A percentile compares a stretch with the other conserved stretches of the same genome.
These are phyloP conservation scores for Amorpha juglandis DNA, from an alignment of 2,888 invertebrate genomes.

Conservation along the genomic window DNA sequence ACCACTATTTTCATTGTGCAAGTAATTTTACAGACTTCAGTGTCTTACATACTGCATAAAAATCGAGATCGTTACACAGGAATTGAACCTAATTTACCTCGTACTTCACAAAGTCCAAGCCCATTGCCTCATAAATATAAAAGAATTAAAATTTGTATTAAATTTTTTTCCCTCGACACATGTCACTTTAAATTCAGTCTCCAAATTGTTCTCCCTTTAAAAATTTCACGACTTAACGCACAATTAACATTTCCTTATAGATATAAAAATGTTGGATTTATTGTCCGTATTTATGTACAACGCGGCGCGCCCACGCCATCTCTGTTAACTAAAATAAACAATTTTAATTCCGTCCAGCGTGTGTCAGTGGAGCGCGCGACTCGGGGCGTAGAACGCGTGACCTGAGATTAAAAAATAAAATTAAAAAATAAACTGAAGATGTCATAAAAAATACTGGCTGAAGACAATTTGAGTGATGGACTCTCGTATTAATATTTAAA, in stretches of 20 bases:
- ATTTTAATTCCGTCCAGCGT: constrained; percentile 23
- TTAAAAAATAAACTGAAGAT: neutral
- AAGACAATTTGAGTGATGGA: neutral
- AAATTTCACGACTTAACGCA: constrained; percentile 18
- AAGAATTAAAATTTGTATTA: too few species aligned
- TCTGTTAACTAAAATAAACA: constrained; percentile 26
- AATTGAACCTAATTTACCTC: too few species aligned
- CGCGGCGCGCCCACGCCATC: constrained; percentile 28
- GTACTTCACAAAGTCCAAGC: too few species aligned
- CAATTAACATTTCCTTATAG: constrained; percentile 24
- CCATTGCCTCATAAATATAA: too few species aligned
- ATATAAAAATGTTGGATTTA: constrained; percentile 20
- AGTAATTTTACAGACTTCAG: too few species aligned
- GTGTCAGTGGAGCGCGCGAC: constrained; percentile 25
- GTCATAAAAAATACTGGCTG: constrained; percentile 4
- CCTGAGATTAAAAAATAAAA: neutral
- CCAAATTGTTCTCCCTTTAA: constrained; percentile 8
- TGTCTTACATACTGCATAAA: too few species aligned
- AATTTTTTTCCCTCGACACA: neutral
- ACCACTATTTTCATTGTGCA: too few species aligned
- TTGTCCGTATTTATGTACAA: constrained; percentile 14
- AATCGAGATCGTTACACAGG: too few species aligned
- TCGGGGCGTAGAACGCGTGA: constrained; percentile 7
- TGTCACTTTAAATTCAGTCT: constrained; percentile 10
- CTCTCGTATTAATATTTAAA: too few species aligned